Base-by-base conservation (phyloP, 37 sponge, comb jelly and placozoan species). In the Agelas oroides region DNA sequence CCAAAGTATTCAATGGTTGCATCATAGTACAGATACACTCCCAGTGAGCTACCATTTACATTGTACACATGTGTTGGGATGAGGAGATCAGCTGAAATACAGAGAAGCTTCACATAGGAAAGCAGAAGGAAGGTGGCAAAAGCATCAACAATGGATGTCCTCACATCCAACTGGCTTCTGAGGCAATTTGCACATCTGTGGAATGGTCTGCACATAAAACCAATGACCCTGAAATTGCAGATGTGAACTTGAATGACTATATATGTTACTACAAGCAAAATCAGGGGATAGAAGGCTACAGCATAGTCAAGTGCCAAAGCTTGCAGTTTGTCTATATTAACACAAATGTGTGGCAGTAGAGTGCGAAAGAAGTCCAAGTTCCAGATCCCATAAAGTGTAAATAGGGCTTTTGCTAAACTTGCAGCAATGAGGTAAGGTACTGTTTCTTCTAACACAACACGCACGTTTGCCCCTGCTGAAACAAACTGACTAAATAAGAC, bases 81-180 rank as follows among this genome's bases (percentile, higher is more conserved):
- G 5, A 90, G 77, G 19, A 90, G 32, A 8, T 41, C 30, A 46
- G 80, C 32, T 1, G 88, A 79, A 2, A 73, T 66, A 21, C 23
- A 24, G 1, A 84, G 36, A 18, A 92, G 35, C 38, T 92, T 92
- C 5, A 68, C 59, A 64, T 71, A 80, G 30, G 93, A 88, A 23
- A 92, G 80, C 1, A 88, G 60, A 52, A 88, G 62, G 38, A 92
- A 83, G 12, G 89, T 75, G 1, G 82, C 85, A 59, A 81, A 68
- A 23, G 89, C 93, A 85, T 84, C 80, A 1, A 85, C 74, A 19
- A 85, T 32, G 23, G 89, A 78, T 15, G 73, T 72, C 8, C 65
- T 66, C 0, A 81, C 69, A n/a, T 87, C 65, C 75, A 65, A 82
- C 5, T 46, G 6, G 6, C 46, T 46, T 8, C 46, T 3, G 8